These are phyloP conservation scores for Hycleus phaleratus DNA, from an alignment of 1,140 invertebrate species.

Conservation along the genomic window DNA sequence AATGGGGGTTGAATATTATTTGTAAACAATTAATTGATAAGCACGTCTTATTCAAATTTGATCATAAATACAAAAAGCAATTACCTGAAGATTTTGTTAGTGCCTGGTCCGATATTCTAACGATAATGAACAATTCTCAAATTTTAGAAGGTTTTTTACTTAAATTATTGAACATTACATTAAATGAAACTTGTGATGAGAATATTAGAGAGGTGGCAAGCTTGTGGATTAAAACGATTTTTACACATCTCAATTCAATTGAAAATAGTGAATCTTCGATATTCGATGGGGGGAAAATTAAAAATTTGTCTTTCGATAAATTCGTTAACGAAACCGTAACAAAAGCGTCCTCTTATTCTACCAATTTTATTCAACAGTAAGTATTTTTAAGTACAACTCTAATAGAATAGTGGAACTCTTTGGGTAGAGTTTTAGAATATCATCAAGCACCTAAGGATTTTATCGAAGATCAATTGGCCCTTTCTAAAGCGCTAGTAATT, in stretches of 20 bases:
- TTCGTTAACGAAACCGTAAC: constrained; percentile 5
- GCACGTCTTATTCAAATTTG: too few species aligned
- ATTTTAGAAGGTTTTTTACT: too few species aligned
- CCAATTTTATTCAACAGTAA: constrained; percentile 6
- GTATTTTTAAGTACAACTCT: constrained; percentile 9
- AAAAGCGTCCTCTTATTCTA: not conserved
- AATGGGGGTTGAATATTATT: too few species aligned
- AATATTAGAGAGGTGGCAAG: constrained; percentile 16
- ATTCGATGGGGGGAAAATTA: not conserved
- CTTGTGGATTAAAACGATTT: constrained; percentile 26
- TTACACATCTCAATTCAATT: constrained; percentile 1
- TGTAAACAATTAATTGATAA: too few species aligned
- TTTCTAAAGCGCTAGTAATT: not conserved
- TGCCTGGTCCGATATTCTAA: too few species aligned
- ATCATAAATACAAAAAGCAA: too few species aligned
- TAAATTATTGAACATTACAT: too few species aligned
- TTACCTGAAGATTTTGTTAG: too few species aligned
- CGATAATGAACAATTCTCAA: too few species aligned
- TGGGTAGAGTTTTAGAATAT: constrained; percentile 11
- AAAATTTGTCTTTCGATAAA: not conserved
- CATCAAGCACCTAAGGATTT: constrained; percentile 7
- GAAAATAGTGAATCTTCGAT: not conserved
- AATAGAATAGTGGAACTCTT: constrained; percentile 13
- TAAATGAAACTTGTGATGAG: too few species aligned
- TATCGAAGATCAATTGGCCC: not conserved